These are phyloP conservation scores for Apodemus sylvaticus DNA, from an alignment of 2,113 vertebrate species.

Conservation along the genomic window DNA sequence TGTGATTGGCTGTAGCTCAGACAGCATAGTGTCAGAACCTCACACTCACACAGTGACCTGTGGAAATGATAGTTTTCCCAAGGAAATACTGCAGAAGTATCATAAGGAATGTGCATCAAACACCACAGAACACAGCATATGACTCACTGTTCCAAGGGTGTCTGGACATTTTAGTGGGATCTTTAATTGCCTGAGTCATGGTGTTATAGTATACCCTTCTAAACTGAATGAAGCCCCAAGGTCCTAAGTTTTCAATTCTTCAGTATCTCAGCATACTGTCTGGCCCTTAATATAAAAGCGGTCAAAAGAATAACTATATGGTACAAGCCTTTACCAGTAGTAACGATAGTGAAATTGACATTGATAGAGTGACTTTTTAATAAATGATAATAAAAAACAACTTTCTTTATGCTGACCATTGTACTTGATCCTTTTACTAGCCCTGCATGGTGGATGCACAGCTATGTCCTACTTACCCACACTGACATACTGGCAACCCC, in stretches of 20 bases:
- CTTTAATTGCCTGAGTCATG: slow-evolving; percentile 39
- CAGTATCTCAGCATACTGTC: neutral
- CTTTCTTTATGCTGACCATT: neutral
- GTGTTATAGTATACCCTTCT: neutral
- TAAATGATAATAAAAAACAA: neutral
- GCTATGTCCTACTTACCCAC: neutral
- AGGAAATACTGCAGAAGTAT: neutral
- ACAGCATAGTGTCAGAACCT: neutral
- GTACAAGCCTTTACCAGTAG: neutral
- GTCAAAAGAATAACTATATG: neutral
- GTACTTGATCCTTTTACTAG: neutral
- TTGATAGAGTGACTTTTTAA: neutral
- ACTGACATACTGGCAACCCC: neutral
- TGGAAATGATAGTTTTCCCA: neutral
- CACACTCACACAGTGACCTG: accelerated
- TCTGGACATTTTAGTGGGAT: slow-evolving; percentile 32
- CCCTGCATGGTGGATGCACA: neutral
- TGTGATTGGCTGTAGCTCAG: neutral
- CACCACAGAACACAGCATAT: accelerated
- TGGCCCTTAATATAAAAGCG: neutral
- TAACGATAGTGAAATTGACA: neutral
- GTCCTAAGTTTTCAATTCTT: neutral
- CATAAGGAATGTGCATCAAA: accelerated
- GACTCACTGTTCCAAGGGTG: neutral
- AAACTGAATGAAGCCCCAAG: neutral